phyloP scores from a whole-genome alignment of 1,140 invertebrate species.

The Leptonema lineaticorne region DNA sequence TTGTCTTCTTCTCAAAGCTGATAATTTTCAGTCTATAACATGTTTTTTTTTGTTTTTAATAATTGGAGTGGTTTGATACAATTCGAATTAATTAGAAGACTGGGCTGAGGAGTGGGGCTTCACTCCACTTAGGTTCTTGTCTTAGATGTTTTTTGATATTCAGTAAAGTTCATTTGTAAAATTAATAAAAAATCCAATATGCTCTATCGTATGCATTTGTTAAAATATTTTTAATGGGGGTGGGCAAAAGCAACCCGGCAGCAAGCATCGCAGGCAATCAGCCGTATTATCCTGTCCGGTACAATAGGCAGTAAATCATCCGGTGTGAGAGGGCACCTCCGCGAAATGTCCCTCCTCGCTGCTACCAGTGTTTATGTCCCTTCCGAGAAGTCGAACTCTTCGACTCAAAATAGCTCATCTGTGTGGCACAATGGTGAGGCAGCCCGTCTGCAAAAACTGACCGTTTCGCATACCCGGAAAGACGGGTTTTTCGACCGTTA shows the following conservation, averaged over 20 bases:
- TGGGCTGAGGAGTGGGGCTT: too few relatives aligned
- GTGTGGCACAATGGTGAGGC: background rate
- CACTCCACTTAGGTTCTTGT: too few relatives aligned
- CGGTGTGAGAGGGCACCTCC: background rate
- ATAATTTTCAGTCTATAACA: too few relatives aligned
- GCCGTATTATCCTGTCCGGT: slow-evolving; percentile 5
- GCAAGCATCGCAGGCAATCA: slow-evolving; percentile 21
- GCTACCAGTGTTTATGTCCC: slow-evolving; percentile 22
- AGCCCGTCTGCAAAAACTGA: background rate
- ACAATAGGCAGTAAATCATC: slow-evolving; percentile 25
- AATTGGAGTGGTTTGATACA: too few relatives aligned
- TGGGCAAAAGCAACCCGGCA: background rate
- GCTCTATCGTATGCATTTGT: background rate
- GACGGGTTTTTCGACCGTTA: background rate
- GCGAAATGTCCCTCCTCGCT: background rate
- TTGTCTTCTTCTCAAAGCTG: too few relatives aligned
- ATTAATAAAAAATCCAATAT: too few relatives aligned
- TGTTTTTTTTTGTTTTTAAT: too few relatives aligned
- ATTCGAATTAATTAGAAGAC: too few relatives aligned
- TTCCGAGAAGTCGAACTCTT: background rate
- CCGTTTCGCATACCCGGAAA: background rate
- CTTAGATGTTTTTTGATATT: too few relatives aligned
- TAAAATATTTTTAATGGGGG: slow-evolving; percentile 1
- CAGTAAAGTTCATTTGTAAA: too few relatives aligned
- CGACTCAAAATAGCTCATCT: slow-evolving; percentile 4